Evolutionary conservation across 1,140 invertebrate species (phyloP), one percentile per base, ranked within the genome.

Genomic region (Ptiloglossa arizonensis): DNA sequence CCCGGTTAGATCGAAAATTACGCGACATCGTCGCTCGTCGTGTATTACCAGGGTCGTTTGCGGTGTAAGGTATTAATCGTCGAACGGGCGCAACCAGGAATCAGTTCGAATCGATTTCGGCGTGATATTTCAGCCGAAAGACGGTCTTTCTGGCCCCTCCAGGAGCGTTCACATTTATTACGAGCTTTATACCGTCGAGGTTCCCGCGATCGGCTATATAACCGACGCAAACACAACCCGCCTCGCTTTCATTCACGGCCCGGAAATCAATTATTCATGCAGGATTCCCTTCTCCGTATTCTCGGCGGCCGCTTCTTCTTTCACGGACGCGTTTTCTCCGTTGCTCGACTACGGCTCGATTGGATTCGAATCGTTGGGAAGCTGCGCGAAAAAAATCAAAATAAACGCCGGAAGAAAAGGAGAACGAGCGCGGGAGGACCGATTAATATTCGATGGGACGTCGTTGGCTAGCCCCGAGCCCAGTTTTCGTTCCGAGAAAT

Each of bases 191-290:
- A 41, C 69, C 60, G 69, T 27, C 48, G 48, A 73, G 68, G 41
- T 73, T 59, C 41, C 69, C n/a, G 69, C 15, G 76, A 72, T 79
- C 77, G 77, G 60, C 62, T 67, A 74, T 67, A 79, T 74, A 79
- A 63, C 68, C 67, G 68, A 27, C 57, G 75, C 75, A 71, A 77
- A 77, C 67, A 71, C 75, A 35, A 41, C 44, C 57, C 67, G 67
- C 72, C 73, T 63, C 73, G 73, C 73, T 60, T 77, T 80, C 79
- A 77, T 80, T 80, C 79, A 80, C 79, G 46, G 79, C 57, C 79
- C 64, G 79, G 73, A 80, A 80, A 80, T 80, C 79, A 77, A 80
- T 80, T 80, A 80, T 80, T 80, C 79, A 80, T 80, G 59, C 79
- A 70, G 73, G 79, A 80, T 77, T 77, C 73, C 56, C 64, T 80